These are phyloP conservation scores for Blastobasis adustella DNA, from an alignment of 2,888 invertebrate species.

Conservation along the genomic window DNA sequence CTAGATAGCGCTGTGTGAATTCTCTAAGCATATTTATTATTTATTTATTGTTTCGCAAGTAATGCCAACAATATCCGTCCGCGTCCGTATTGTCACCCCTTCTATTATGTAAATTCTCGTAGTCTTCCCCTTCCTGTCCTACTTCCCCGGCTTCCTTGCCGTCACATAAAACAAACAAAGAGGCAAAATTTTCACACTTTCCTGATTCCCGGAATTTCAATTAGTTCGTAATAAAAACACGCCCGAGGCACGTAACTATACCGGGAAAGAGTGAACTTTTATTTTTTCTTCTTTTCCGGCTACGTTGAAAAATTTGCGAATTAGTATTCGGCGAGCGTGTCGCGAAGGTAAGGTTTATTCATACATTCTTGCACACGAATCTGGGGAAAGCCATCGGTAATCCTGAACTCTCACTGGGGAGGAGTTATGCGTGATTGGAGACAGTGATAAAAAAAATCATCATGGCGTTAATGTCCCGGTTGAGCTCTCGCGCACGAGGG, in stretches of 20 bases:
- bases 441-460: too few relatives aligned
- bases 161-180: slow-evolving; percentile 1
- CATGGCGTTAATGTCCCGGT: too few relatives aligned
- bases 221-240: slow-evolving; percentile 40
- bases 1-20: too few relatives aligned
- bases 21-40: too few relatives aligned
- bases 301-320: slow-evolving; percentile 17
- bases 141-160: too few relatives aligned
- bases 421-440: too few relatives aligned
- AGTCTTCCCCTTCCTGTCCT: too few relatives aligned
- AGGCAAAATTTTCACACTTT: slow-evolving; percentile 21
- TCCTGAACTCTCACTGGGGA: slow-evolving; percentile 2
- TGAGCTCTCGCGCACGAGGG: too few relatives aligned
- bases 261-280: slow-evolving; percentile 25
- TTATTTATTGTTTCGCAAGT: too few relatives aligned
- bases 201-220: slow-evolving; percentile 25
- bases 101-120: too few relatives aligned
- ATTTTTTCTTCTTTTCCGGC: slow-evolving; percentile 23
- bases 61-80: too few relatives aligned
- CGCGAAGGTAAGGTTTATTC: slow-evolving; percentile 23
- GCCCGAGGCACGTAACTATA: slow-evolving; percentile 17
- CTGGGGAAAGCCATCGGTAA: slow-evolving; percentile 7
- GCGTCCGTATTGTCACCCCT: too few relatives aligned
- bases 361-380: slow-evolving; percentile 25
- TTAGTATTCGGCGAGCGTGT: slow-evolving; percentile 36